Evolutionary conservation across 2,113 vertebrate species (phyloP).

Genomic region (Parus major): DNA sequence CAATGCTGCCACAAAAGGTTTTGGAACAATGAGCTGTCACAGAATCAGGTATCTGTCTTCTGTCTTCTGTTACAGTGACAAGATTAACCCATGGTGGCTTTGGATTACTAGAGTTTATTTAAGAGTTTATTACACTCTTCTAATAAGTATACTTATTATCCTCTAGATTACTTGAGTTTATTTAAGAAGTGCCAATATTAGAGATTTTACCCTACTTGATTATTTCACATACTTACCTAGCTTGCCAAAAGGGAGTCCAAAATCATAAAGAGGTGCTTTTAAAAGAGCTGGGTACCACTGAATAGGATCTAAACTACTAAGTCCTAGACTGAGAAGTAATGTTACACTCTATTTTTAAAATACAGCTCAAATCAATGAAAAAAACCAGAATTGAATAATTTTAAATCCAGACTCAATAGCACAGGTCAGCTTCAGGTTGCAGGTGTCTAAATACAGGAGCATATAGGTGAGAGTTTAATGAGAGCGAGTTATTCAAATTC

Average conservation of each 20-base stretch:
- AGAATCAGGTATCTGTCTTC: not conserved
- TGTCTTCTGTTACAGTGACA: not conserved
- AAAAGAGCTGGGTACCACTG: not conserved
- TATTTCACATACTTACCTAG: not conserved
- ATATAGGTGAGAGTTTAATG: not conserved
- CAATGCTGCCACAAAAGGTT: not conserved
- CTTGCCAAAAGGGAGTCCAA: not conserved
- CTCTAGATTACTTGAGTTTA: not conserved
- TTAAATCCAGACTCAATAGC: not conserved
- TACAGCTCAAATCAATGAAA: not conserved
- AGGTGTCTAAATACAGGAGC: not conserved
- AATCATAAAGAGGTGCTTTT: not conserved
- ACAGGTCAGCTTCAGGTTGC: not conserved
- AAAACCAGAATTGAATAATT: not conserved
- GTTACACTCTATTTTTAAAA: not conserved
- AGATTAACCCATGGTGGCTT: not conserved
- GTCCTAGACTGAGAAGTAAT: not conserved
- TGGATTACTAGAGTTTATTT: not conserved
- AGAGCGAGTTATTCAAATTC: not conserved
- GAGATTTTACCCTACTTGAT: not conserved
- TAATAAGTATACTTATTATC: no score
- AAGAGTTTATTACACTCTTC: no score
- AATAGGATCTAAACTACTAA: not conserved
- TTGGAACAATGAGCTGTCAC: not conserved
- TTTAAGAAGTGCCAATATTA: not conserved